Percentiles rank a stretch among this genome's conserved stretches.
Conservation (phyloP, 2,797 vertebrate genomes). For the Epinephelus coioides region DNA sequence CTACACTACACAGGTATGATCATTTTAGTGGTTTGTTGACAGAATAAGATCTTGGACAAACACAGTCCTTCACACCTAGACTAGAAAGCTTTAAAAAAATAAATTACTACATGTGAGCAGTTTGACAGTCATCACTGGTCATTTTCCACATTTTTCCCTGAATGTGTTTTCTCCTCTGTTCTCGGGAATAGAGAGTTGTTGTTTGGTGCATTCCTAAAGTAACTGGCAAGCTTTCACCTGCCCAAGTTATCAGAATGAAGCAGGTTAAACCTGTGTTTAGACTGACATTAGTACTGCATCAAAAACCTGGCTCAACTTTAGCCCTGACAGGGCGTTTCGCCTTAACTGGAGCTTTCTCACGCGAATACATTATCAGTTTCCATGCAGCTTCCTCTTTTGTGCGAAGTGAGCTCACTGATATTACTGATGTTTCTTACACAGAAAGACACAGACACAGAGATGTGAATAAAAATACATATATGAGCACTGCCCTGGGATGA, state of each 20-base stretch:
- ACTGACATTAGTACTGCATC: neutral
- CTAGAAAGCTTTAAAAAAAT: too few species aligned
- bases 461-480: slow-evolving; percentile 46
- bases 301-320: neutral
- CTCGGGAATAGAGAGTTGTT: neutral
- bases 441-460: slow-evolving; percentile 17
- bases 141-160: neutral
- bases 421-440: slow-evolving; percentile 55
- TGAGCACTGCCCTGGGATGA: slow-evolving; percentile 16
- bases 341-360: slow-evolving; percentile 67
- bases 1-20: too few species aligned
- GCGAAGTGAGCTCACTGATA: slow-evolving; percentile 61
- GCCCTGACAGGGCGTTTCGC: neutral
- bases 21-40: too few species aligned
- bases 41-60: too few species aligned
- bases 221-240: neutral
- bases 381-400: slow-evolving; percentile 78
- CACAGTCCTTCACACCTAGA: too few species aligned
- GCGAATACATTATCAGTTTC: slow-evolving; percentile 73
- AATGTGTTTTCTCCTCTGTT: slow-evolving; percentile 9
- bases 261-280: neutral
- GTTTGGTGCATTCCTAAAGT: neutral
- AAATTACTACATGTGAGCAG: neutral
- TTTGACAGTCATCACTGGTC: neutral
- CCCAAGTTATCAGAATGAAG: neutral